Base-by-base conservation (phyloP, 1,140 invertebrate genomes). In the Gonatopus flavifemur region DNA sequence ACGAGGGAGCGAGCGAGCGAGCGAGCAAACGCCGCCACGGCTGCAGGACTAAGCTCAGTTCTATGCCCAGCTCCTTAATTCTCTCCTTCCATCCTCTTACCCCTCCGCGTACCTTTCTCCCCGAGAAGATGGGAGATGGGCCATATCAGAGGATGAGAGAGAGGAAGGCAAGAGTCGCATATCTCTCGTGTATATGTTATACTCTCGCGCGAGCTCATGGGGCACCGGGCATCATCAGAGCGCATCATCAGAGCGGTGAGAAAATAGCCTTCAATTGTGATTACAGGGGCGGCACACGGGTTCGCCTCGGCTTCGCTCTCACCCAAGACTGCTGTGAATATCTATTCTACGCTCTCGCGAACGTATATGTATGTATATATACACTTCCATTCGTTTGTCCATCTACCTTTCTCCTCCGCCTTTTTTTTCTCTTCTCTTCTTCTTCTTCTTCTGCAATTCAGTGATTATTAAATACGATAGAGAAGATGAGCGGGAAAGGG, bases 201-300 rank as follows among this genome's bases (percentile, higher is more conserved):
- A 46, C 61, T n/a, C n/a, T n/a, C n/a, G n/a, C n/a, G n/a, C n/a
- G n/a, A n/a, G n/a, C n/a, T n/a, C 59, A 67, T 64, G 57, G 65
- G 70, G 69, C n/a, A n/a, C n/a, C 54, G 59, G 58, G 63, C 58
- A 69, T 68, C 64, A 65, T 69, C 64, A 62, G 62, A 70, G 66
- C 52, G 65, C 72, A 77, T 77, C 73, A 78, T 78, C 71, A 76
- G 72, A 77, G 71, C 74, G 76, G 76, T 77, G 76, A 78, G 76
- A 78, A 77, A 78, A 78, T 78, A 76, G 71, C 76, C 74, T 78
- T 75, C 74, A 78, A 76, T 78, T 78, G 72, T 77, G 76, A 78
- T 78, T 78, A 77, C 73, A 78, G 74, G 69, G 76, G 71, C 74
- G 76, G 74, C 74, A 62, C 42, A 55, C 21, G 63, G 56, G 59